phyloP scores from a whole-genome alignment of 2,113 vertebrate species.

The Alaudala cheleensis region DNA sequence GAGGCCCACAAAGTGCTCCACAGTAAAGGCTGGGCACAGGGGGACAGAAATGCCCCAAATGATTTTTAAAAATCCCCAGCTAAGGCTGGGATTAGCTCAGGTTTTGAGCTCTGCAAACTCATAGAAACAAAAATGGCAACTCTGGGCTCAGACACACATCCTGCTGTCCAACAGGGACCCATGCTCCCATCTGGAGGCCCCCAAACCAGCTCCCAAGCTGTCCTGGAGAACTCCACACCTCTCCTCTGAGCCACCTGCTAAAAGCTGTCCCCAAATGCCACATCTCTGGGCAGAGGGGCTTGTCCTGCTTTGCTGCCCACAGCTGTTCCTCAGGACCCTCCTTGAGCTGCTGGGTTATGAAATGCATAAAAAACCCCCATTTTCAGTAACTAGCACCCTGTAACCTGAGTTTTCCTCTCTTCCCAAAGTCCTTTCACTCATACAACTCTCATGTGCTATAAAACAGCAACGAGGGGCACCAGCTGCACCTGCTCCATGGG shows the following conservation, averaged over 20 bases:
- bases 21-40: neutral
- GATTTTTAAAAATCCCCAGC: neutral
- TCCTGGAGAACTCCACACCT: neutral
- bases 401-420: neutral
- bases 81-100: neutral
- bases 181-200: neutral
- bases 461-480: neutral
- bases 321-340: neutral
- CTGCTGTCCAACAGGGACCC: neutral
- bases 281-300: neutral
- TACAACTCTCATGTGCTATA: accelerated
- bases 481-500: neutral
- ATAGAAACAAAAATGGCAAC: accelerated
- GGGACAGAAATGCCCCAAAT: neutral
- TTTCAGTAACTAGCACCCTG: neutral
- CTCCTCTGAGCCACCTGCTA: neutral
- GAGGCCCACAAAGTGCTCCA: neutral
- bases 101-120: neutral
- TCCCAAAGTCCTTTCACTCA: neutral
- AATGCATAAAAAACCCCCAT: accelerated
- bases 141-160: neutral
- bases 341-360: neutral
- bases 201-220: neutral
- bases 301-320: neutral
- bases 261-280: neutral